Evolutionary conservation across 1,140 invertebrate species (phyloP), one percentile per base, ranked within the genome.

Genomic region (Cataglyphis hispanica): DNA sequence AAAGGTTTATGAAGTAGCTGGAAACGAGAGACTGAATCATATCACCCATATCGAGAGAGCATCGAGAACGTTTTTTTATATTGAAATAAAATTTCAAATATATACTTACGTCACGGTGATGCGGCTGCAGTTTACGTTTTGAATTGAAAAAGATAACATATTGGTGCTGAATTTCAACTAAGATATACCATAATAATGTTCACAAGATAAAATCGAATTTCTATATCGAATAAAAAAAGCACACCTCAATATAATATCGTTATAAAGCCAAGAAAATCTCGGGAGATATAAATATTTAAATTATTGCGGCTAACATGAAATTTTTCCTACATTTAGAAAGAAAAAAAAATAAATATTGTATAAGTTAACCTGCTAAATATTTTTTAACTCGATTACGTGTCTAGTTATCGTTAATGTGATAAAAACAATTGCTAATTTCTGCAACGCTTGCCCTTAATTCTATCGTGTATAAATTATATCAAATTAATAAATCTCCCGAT

Each of bases 1-100:
- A 74, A 83, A 61, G 53, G 67, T 74, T 81, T 83, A 83, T 60
- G 37, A 83, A 83, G 67, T 83, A 74, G 67, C 37, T 60, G 56
- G 27, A 74, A 61, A 56, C 56, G 25, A 74, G 27, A 60, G 53
- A 72, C 78, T 61, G 37, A 37, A 83, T 83, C 37, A 83, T 50
- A 50, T 83, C 72, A 37, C 53, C 27, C 16, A 50, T 83, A 74
- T 74, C 37, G 22, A 50, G 46, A 50, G 43, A 72, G 66, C 7
- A 43, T 56, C 46, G 77, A 70, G 19, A 72, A 81, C 61, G 8
- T 22, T 83, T 43, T 70, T 74, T 83, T 74, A 25, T 16, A 25
- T n/a, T n/a, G 8, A 43, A 72, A 46, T 74, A 72, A 83, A 31
- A 27, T 34, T 67, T 69, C 16, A 31, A 80, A 56, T 67, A 50